phyloP scores from a whole-genome alignment of 2,113 vertebrate species.

The Eidolon helvum region DNA sequence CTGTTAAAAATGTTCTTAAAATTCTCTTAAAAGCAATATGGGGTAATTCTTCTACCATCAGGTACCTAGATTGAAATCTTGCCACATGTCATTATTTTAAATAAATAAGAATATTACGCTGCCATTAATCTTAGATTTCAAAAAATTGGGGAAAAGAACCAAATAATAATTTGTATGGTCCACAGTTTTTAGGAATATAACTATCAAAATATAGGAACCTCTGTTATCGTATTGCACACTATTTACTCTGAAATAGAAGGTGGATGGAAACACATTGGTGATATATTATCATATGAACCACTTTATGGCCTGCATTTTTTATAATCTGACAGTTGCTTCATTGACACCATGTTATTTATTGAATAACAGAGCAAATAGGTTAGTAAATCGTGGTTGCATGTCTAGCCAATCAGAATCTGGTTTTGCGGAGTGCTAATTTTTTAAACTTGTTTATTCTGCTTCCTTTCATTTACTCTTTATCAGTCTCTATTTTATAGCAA shows the following conservation, averaged over 20 bases:
- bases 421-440: constrained; percentile 1
- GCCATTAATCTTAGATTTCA: not conserved
- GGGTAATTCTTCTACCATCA: not conserved
- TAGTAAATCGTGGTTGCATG: constrained; percentile 4
- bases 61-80: constrained; percentile 24
- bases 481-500: not conserved
- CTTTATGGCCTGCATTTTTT: constrained; percentile 26
- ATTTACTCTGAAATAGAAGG: constrained; percentile 21
- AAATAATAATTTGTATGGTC: not conserved
- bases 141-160: not conserved
- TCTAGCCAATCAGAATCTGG: not conserved
- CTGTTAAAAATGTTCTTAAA: not conserved
- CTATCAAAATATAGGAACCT: not conserved
- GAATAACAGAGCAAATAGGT: not conserved
- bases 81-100: constrained; percentile 30
- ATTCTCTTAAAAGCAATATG: not conserved
- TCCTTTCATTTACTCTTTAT: constrained; percentile 35
- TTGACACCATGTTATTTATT: constrained; percentile 44
- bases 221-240: not conserved
- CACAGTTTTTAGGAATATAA: not conserved
- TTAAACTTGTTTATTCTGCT: not conserved
- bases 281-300: not conserved
- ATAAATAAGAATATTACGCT: not conserved
- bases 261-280: not conserved
- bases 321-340: constrained; percentile 7